Base-by-base conservation (phyloP, 1,140 invertebrate genomes). In the Apis laboriosa region DNA sequence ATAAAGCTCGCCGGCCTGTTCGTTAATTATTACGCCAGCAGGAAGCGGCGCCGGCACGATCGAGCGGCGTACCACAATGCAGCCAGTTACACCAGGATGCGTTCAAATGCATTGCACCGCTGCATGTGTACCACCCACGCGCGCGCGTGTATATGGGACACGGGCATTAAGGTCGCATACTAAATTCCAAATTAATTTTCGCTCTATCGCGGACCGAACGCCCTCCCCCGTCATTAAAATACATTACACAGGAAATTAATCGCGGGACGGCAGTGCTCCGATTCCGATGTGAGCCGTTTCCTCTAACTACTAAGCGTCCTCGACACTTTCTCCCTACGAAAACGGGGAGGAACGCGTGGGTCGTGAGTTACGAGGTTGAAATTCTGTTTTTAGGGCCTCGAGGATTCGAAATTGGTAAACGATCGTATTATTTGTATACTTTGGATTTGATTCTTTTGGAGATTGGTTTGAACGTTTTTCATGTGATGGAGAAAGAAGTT, bases 341-440 rank as follows among this genome's bases (percentile, higher is more conserved):
- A 7, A 43, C 34, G 34, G 34, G 34, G 21, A n/a, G 2, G 21
- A 9, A 21, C 60, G 88, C 83, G 90, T 89, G 85, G 90, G 90
- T 72, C 84, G 86, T 89, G 88, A 90, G 67, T 89, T 89, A 90
- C 86, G 87, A 90, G 90, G 82, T 75, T 13, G 0, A 43, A 43
- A 0, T 43, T 43, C 5, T 7, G 5, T 43, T 43, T 43, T 43
- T 43, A 43, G 34, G 34, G 5, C 5, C 60, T 11, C 21, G 58
- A 19, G 1, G 15, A 11, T 43, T 43, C 34, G 28, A 64, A 3
- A 64, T 2, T 24, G 13, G 2, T 1, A 13, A 64, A 64, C 24
- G 24, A 28, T 24, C 8, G 28, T 34, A 19, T 64, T 64, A 63
- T 63, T 63, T 63, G 8, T 2, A 19, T 8, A 15, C 0, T 34